Evolutionary conservation across 2,797 vertebrate species (phyloP).

Genomic region (Bovichtus variegatus): DNA sequence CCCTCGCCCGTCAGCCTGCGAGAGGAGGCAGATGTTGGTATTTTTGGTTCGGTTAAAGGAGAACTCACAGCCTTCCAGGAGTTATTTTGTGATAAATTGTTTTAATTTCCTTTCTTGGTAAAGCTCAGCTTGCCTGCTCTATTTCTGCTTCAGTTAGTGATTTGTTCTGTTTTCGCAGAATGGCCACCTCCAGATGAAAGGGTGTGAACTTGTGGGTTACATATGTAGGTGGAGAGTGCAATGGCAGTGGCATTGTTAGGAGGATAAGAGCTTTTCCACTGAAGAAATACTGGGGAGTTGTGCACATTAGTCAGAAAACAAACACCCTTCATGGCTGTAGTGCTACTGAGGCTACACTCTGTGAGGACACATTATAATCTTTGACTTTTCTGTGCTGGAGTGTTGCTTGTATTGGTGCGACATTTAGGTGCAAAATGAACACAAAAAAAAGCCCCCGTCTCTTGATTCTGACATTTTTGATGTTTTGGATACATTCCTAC

Average conservation of each 20-base stretch:
- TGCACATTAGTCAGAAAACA: slow-evolving; percentile 5
- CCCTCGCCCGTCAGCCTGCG: neutral
- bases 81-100: slow-evolving; percentile 40
- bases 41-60: slow-evolving; percentile 16
- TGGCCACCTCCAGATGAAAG: slow-evolving; percentile 9
- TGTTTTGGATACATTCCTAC: neutral
- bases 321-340: neutral
- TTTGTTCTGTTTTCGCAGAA: slow-evolving; percentile 24
- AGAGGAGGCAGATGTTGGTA: slow-evolving; percentile 7
- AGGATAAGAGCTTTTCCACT: slow-evolving; percentile 9
- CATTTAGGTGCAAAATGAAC: neutral
- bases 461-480: neutral
- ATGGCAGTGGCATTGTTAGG: neutral
- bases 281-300: slow-evolving; percentile 3
- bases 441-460: neutral
- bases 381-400: neutral
- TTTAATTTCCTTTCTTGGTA: slow-evolving; percentile 31
- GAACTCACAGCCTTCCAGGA: slow-evolving; percentile 18
- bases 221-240: slow-evolving; percentile 28
- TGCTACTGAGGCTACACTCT: neutral
- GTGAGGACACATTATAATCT: neutral
- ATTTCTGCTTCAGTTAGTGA: neutral
- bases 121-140: slow-evolving; percentile 7
- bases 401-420: neutral
- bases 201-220: slow-evolving; percentile 36